Conservation (phyloP, 2,797 vertebrate species). For the Euthynnus affinis region DNA sequence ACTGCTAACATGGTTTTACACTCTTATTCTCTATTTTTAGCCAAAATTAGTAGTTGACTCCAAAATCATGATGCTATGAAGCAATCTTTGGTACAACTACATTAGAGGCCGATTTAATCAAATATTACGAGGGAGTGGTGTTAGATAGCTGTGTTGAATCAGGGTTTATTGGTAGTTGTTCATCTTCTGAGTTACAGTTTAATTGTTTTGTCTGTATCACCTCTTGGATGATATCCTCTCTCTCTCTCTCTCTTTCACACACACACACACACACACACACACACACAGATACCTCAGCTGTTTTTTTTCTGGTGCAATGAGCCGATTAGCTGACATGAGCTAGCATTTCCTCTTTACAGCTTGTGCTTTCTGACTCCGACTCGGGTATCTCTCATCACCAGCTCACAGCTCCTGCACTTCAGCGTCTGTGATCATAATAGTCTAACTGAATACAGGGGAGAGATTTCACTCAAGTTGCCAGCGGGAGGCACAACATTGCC, state of each 20-base stretch:
- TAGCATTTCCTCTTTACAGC: conserved; percentile 20
- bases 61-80: background rate
- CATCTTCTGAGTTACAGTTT: conserved; percentile 31
- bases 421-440: conserved; percentile 56
- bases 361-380: conserved; percentile 38
- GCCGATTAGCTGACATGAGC: conserved; percentile 57
- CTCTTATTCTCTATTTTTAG: background rate
- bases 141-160: conserved; percentile 36
- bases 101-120: conserved; percentile 35
- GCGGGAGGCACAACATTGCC: conserved; percentile 36
- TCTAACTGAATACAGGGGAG: conserved; percentile 40
- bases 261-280: conserved; percentile 10
- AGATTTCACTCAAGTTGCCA: conserved; percentile 53
- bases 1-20: background rate
- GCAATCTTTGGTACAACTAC: background rate
- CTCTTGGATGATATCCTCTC: conserved; percentile 1
- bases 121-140: conserved; percentile 2
- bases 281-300: conserved; percentile 55
- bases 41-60: background rate
- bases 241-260: background rate
- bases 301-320: conserved; percentile 62
- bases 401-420: conserved; percentile 46
- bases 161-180: conserved; percentile 31
- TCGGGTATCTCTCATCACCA: conserved; percentile 46
- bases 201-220: conserved; percentile 49